Evolutionary conservation across 2,113 vertebrate genomes (phyloP), one percentile per base, ranked within the genome.

Genomic region (Hyperoodon ampullatus): DNA sequence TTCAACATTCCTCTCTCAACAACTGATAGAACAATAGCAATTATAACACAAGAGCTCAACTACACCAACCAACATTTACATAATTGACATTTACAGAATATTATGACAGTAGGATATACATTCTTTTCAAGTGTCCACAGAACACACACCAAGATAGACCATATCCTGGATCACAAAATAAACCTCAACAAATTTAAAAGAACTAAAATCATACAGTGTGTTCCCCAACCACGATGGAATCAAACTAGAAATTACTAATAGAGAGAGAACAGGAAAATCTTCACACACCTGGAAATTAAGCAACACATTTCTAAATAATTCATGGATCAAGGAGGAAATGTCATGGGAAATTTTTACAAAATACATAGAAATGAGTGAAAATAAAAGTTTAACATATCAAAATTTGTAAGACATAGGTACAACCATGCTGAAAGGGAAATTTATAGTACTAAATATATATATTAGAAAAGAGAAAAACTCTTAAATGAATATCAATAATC

Each of bases 251-350:
- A 88, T 72, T n/a, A 83, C 18, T 35, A 83, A 80, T 35, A 93
- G 66, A 81, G 66, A 71, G 6, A 24, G 39, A 90, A 35, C 7
- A 71, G 50, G n/a, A 92, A 86, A 91, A 91, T 70, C 53, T 28
- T 61, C 83, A 72, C 61, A 89, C 6, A 85, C 16, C 44, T 91
- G 35, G 72, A 83, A 97, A 88, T 50, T 24, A 96, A 96, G 50
- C 42, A 87, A 87, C n/a, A 96, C 6, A 21, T 60, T 68, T 91
- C 50, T 74, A 70, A 82, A 66, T 72, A 75, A 90, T 35, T 21
- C 61, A 92, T 9, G 15, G n/a, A 60, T 75, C 60, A 92, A 70
- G 94, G 26, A 88, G 42, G 28, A 92, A 53, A 71, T 26, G 47
- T 75, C n/a, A 61, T 63, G n/a, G 47, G 14, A 92, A 94, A 78